phyloP scores from a whole-genome alignment of 2,113 vertebrate species.

The Crotalus tigris region DNA sequence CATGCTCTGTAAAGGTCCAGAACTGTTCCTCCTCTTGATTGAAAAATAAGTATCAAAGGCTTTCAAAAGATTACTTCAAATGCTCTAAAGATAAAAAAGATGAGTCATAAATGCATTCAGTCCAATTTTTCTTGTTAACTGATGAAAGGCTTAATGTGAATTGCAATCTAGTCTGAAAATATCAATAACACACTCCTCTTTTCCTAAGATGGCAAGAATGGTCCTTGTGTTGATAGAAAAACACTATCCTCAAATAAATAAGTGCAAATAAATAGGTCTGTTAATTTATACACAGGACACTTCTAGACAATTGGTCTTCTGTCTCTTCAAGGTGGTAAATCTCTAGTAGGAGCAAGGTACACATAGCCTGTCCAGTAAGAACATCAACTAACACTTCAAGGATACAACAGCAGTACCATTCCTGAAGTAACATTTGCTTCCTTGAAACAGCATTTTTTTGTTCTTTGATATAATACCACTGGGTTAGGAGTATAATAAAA shows the following conservation, averaged over 20 bases:
- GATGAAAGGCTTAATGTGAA: conserved; percentile 44
- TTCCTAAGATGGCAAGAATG: not conserved
- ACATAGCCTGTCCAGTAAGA: not conserved
- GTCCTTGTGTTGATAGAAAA: not conserved
- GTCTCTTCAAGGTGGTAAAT: not conserved
- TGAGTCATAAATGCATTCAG: conserved; percentile 53
- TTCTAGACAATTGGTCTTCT: not conserved
- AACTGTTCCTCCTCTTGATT: conserved; percentile 48
- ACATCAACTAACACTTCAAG: not conserved
- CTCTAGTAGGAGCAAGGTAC: not conserved
- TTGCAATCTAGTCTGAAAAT: conserved; percentile 40
- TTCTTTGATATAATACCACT: not conserved
- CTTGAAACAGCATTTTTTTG: not conserved
- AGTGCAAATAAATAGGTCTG: not conserved
- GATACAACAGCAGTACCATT: not conserved
- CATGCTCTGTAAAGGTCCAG: conserved; percentile 56
- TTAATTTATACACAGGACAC: not conserved
- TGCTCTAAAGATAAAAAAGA: conserved; percentile 53
- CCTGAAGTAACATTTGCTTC: not conserved
- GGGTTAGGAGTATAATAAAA: not conserved
- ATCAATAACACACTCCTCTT: not conserved
- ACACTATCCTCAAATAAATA: not conserved
- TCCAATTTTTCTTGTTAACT: conserved; percentile 47
- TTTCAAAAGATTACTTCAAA: conserved; percentile 60
- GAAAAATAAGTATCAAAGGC: conserved; percentile 61